A percentile compares a stretch with the other conserved stretches of the same genome.
These are phyloP conservation scores for Zoroaster sp. DNA, from an alignment of 53 echinoderm and acorn worm genomes.

Conservation along the genomic window DNA sequence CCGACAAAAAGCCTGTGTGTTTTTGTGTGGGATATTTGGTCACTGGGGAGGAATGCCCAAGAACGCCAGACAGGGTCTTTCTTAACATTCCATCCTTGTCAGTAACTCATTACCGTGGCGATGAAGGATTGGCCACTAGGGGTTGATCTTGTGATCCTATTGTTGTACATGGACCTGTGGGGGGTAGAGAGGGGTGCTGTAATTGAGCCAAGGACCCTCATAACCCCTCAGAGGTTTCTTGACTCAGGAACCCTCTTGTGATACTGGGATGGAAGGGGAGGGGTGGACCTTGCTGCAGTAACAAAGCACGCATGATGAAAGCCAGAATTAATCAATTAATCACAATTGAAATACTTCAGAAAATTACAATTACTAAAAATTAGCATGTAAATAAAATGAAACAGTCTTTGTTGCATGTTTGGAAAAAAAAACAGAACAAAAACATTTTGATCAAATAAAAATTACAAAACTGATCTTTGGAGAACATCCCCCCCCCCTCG, in stretches of 20 bases:
- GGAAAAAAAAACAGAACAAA: no score
- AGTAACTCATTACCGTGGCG: slow-evolving; percentile 56
- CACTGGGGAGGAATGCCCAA: neutral
- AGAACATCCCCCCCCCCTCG: no score
- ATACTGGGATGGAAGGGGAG: no score
- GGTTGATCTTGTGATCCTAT: slow-evolving; percentile 40
- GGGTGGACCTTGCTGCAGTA: neutral
- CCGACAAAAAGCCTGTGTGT: slow-evolving; percentile 8
- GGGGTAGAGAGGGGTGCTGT: neutral
- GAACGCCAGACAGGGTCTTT: neutral
- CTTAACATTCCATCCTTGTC: slow-evolving; percentile 49
- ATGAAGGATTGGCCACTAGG: slow-evolving; percentile 53
- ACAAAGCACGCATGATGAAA: neutral
- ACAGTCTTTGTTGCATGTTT: no score
- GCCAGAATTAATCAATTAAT: no score
- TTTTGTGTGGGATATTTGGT: slow-evolving; percentile 1
- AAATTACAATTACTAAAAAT: no score
- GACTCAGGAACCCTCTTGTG: neutral
- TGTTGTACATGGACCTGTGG: slow-evolving; percentile 23
- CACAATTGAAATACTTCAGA: no score
- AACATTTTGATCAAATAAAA: no score
- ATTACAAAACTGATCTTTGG: no score
- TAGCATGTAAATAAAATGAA: no score
- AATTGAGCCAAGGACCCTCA: neutral
- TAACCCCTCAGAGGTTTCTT: neutral